Evolutionary conservation across 2,113 vertebrate genomes (phyloP), one percentile per base, ranked within the genome.

Genomic region (Lagopus leucura): DNA sequence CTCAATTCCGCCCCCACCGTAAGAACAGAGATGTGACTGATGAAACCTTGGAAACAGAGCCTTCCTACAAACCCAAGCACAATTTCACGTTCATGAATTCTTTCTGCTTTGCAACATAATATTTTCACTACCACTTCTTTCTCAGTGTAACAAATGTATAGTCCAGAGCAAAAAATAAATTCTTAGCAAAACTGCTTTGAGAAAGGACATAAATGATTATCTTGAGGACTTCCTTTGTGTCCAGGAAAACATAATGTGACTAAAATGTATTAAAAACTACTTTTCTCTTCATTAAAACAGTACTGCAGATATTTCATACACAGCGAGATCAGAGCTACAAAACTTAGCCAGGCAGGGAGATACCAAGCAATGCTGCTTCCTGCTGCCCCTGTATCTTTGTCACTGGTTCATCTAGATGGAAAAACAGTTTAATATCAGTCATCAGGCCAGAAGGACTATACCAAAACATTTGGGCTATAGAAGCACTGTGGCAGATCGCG

Each of bases 1-100:
- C 34, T 61, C 52, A 77, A 17, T 66, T 94, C 79, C 57, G 69
- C 72, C 40, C 55, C 47, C 76, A 66, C 57, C 74, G 57, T 45
- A 90, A 81, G 57, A 82, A 88, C 42, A 77, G 45, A 88, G 47
- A 74, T 67, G 75, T 40, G 38, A 91, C 19, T 72, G 72, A 75
- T 45, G 70, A 84, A 89, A 86, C 81, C 76, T 94, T 94, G 92
- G 92, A 93, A 95, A 93, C 64, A 72, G 67, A 92, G 43, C 65
- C 67, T 86, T 77, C 34, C 60, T 90, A 89, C 47, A 88, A 93
- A 90, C n/a, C 50, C 66, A 86, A 83, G 73, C 42, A 64, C 55
- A 57, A 52, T 87, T 82, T 58, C 6, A 70, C 86, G 57, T 63
- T 24, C 28, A 86, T n/a, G 3, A 61, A 81, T 54, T 50, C 57